These are phyloP conservation scores for Gallinago paraguaiae DNA, from an alignment of 2,113 vertebrate species.

Conservation along the genomic window DNA sequence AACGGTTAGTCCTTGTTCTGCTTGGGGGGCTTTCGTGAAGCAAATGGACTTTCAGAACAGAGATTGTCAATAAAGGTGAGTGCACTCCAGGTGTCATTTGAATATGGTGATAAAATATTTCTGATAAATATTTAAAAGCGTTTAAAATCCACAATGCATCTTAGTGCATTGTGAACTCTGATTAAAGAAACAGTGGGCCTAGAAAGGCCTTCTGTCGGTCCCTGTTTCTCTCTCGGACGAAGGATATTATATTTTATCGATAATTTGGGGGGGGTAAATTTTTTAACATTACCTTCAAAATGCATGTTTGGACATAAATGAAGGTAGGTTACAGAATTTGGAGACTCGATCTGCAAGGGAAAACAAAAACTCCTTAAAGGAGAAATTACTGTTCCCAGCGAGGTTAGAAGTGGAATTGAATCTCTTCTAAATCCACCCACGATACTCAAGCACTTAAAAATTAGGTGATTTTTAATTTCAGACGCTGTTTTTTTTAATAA, in stretches of 20 bases:
- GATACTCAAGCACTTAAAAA: conserved; percentile 24
- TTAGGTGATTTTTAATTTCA: neutral
- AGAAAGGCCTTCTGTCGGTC: conserved; percentile 54
- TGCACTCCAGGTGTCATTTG: conserved; percentile 79
- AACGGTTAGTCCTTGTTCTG: conserved; percentile 77
- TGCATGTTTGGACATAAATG: neutral
- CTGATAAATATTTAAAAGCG: conserved; percentile 81
- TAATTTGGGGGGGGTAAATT: neutral
- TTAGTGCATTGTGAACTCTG: conserved; percentile 57
- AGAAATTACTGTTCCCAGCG: neutral
- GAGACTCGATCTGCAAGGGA: neutral
- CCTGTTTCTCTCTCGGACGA: conserved; percentile 25
- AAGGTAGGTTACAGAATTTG: neutral
- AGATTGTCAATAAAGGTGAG: conserved; percentile 83
- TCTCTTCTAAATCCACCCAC: neutral
- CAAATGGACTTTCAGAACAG: conserved; percentile 78
- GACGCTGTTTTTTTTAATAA: neutral
- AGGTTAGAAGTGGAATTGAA: conserved; percentile 31
- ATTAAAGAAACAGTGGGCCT: conserved; percentile 75
- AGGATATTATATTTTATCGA: neutral
- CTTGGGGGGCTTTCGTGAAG: conserved; percentile 74
- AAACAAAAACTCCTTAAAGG: neutral
- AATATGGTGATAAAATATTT: conserved; percentile 76
- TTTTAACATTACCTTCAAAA: neutral
- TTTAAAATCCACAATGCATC: conserved; percentile 69